A percentile compares a stretch with the other conserved stretches of the same genome.
Evolutionary conservation across 2,797 vertebrate species (phyloP).

Genomic region (Falco cherrug): DNA sequence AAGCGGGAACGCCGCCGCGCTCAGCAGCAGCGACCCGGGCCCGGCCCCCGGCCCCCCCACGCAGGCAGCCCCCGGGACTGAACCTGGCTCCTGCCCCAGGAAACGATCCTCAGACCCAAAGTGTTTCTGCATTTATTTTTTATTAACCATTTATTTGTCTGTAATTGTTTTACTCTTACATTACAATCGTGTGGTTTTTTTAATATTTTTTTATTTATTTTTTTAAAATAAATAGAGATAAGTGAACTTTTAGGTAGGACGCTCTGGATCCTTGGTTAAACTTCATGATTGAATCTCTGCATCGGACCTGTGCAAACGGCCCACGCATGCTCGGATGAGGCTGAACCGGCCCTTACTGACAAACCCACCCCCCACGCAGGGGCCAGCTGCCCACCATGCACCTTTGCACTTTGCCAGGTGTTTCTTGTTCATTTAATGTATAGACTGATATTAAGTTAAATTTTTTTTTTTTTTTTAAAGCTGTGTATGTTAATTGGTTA

Average conservation of each 20-base stretch:
- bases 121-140: constrained; percentile 54
- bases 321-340: neutral
- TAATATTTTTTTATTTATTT: constrained; percentile 33
- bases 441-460: neutral
- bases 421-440: constrained; percentile 24
- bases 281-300: constrained; percentile 75
- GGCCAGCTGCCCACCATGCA: neutral
- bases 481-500: constrained; percentile 23
- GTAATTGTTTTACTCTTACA: constrained; percentile 54
- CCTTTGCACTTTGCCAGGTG: neutral
- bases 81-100: neutral
- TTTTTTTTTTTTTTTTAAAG: neutral
- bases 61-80: too few relatives aligned
- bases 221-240: constrained; percentile 80
- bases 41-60: too few relatives aligned
- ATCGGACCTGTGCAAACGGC: constrained; percentile 17
- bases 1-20: too few relatives aligned
- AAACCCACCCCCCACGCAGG: neutral
- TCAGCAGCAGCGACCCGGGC: too few relatives aligned
- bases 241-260: constrained; percentile 57
- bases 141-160: constrained; percentile 73
- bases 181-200: constrained; percentile 48
- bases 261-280: constrained; percentile 62
- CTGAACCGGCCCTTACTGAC: neutral
- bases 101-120: neutral